Evolutionary conservation across 1,140 invertebrate species (phyloP).

Genomic region (Globodera ellingtonae): DNA sequence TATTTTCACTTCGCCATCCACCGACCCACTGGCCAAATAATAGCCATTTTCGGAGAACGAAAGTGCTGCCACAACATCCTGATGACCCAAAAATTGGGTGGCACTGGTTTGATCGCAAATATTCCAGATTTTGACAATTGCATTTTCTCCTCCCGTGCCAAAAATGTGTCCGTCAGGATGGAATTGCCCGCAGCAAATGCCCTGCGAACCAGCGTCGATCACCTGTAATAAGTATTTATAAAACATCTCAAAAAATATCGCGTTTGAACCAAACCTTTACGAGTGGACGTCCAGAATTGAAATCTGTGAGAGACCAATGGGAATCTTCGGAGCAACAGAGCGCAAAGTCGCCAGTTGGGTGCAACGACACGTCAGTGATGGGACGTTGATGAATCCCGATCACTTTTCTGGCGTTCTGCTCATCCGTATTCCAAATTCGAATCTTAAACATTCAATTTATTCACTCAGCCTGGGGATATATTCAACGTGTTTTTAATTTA

Average conservation of each 20-base stretch:
- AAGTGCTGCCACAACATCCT: conserved; percentile 88
- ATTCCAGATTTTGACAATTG: conserved; percentile 98
- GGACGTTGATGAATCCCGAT: too few species aligned
- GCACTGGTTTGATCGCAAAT: conserved; percentile 96
- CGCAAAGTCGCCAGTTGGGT: conserved; percentile 93
- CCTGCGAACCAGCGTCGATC: conserved; percentile 39
- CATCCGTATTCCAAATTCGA: too few species aligned
- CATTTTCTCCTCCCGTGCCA: conserved; percentile 92
- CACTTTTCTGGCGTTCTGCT: too few species aligned
- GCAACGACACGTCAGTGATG: too few species aligned
- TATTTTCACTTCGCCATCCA: conserved; percentile 92
- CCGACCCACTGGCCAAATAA: conserved; percentile 94
- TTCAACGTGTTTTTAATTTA: too few species aligned
- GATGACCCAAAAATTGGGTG: conserved; percentile 95
- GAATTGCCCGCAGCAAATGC: conserved; percentile 92
- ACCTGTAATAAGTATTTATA: conserved; percentile 33
- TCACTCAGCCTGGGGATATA: too few species aligned
- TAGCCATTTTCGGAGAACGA: conserved; percentile 99
- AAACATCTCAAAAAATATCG: background rate
- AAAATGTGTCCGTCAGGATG: conserved; percentile 99
- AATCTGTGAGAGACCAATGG: conserved; percentile 58
- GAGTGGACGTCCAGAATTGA: conserved; percentile 51
- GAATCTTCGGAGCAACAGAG: conserved; percentile 87
- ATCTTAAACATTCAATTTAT: too few species aligned
- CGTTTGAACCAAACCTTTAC: conserved; percentile 44